Conservation (phyloP, 2,797 vertebrate genomes). For the Argya squamiceps region DNA sequence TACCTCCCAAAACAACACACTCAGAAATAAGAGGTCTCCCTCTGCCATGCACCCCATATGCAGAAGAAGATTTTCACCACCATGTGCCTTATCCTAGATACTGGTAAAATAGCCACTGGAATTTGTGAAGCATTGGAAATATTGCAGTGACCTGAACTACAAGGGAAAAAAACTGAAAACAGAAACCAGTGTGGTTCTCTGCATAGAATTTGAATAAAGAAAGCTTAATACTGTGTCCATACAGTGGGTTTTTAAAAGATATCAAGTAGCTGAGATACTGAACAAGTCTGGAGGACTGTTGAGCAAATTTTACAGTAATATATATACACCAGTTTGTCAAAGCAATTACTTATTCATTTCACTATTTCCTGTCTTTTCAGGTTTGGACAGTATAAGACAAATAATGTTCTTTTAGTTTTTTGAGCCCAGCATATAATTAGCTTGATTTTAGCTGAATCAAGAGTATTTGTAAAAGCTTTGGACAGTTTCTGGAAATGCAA, state of each 20-base stretch:
- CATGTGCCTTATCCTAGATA: not conserved
- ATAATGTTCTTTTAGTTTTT: slow-evolving; percentile 9
- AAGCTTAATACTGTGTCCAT: not conserved
- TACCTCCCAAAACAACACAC: not conserved
- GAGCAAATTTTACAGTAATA: not conserved
- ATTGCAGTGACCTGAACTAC: not conserved
- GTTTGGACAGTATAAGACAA: not conserved
- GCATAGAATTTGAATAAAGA: not conserved
- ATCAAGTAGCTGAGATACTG: not conserved
- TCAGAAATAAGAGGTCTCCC: not conserved
- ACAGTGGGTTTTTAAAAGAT: not conserved
- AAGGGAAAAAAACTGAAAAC: not conserved
- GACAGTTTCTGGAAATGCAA: slow-evolving; percentile 25
- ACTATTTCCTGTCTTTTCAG: not conserved
- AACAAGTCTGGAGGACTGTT: not conserved
- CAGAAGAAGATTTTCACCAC: not conserved
- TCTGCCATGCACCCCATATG: not conserved
- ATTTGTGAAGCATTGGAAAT: not conserved
- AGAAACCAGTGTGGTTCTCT: not conserved
- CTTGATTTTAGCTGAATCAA: slow-evolving; percentile 26
- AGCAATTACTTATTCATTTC: not conserved
- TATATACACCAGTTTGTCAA: not conserved
- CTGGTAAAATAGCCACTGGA: not conserved
- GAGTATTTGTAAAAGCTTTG: slow-evolving; percentile 6
- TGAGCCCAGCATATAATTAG: not conserved